Percentiles rank a stretch among this genome's conserved stretches.
phyloP scores from a whole-genome alignment of 2,888 invertebrate genomes.

The Bursaphelenchus okinawaensis region DNA sequence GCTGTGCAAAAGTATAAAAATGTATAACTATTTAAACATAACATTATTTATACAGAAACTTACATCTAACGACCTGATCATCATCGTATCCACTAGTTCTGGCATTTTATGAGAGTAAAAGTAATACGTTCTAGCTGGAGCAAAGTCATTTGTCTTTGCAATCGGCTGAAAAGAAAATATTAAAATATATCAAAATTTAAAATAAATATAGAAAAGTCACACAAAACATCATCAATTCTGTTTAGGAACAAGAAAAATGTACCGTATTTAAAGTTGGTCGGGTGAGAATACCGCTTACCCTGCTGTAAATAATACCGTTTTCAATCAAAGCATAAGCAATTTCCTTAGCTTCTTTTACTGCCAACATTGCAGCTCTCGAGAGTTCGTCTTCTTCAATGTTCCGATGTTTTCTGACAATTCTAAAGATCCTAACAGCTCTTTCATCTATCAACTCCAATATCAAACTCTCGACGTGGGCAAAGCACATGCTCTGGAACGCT shows the following conservation, averaged over 20 bases:
- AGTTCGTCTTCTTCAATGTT: constrained; percentile 74
- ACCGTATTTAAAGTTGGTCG: too few species aligned
- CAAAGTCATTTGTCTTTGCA: constrained; percentile 66
- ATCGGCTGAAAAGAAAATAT: constrained; percentile 58
- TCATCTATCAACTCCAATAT: constrained; percentile 81
- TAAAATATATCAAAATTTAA: constrained; percentile 69
- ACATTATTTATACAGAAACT: background rate
- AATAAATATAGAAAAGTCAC: constrained; percentile 55
- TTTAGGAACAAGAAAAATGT: too few species aligned
- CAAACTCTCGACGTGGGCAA: constrained; percentile 72
- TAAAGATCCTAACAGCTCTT: constrained; percentile 67
- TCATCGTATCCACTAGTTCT: constrained; percentile 61
- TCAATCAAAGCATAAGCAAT: constrained; percentile 77
- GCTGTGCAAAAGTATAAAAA: too few species aligned
- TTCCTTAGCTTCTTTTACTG: constrained; percentile 84
- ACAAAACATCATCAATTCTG: too few species aligned
- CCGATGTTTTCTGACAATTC: constrained; percentile 73
- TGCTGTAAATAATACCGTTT: constrained; percentile 68
- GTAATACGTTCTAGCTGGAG: constrained; percentile 75
- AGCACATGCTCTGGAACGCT: constrained; percentile 71
- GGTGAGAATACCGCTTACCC: too few species aligned
- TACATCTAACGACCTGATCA: constrained; percentile 39
- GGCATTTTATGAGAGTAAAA: constrained; percentile 72
- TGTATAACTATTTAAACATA: too few species aligned
- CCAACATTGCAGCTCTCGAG: constrained; percentile 76